Evolutionary conservation across 2,888 invertebrate species (phyloP).

Genomic region (Caenorhabditis angaria): DNA sequence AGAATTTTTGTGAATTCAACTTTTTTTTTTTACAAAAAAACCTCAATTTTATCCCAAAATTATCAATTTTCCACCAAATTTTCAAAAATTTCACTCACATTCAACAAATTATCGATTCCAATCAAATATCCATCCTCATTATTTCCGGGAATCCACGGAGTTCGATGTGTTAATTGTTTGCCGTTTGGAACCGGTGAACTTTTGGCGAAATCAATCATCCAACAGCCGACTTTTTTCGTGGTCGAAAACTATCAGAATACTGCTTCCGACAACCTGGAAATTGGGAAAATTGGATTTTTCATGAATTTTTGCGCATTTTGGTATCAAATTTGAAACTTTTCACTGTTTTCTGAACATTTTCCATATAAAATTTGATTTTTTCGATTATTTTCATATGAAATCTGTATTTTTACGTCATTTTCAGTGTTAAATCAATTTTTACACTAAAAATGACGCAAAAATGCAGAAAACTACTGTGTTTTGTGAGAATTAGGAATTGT

Average conservation of each 20-base stretch:
- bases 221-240: slow-evolving; percentile 86
- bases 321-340: background rate
- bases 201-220: slow-evolving; percentile 97
- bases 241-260: slow-evolving; percentile 92
- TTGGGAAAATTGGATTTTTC: slow-evolving; percentile 5
- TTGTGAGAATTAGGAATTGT: no score
- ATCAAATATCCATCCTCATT: slow-evolving; percentile 93
- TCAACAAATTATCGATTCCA: slow-evolving; percentile 89
- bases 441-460: no score
- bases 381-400: no score
- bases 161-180: slow-evolving; percentile 80
- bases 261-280: slow-evolving; percentile 85
- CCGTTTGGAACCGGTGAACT: slow-evolving; percentile 80
- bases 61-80: no score
- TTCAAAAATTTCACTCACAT: slow-evolving; percentile 45
- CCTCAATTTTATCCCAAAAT: no score
- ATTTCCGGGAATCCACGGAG: slow-evolving; percentile 89
- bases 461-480: no score
- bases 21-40: no score
- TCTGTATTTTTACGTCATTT: no score
- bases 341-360: background rate
- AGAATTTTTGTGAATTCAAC: background rate
- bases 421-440: no score
- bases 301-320: background rate
- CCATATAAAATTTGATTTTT: no score